Evolutionary conservation across 2,113 vertebrate genomes (phyloP), one percentile per base, ranked within the genome.

Genomic region (Rhinopomastus cyanomelas): DNA sequence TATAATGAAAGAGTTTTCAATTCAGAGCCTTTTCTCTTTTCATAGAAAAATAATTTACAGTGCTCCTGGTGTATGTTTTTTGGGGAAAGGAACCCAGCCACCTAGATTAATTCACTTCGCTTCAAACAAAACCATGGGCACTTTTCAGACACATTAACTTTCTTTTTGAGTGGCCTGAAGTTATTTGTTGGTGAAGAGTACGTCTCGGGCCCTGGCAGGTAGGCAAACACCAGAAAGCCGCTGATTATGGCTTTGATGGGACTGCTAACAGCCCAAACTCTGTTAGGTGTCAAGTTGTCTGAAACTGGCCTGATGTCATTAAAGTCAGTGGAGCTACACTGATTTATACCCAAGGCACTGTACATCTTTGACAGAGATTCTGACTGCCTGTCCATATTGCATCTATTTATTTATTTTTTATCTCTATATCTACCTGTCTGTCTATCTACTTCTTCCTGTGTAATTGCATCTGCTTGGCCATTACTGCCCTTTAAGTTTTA

Each of bases 241-340:
- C 89, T 90, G 85, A 91, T 92, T 18, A 73, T 89, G 76, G 67
- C 66, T 88, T 92, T 88, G 92, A 79, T 88, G 83, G 86, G 73
- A 86, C 65, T 53, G 53, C 90, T 88, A 96, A 93, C 77, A 83
- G 82, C 85, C 79, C 82, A 44, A 67, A 73, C 25, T 5, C 34
- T 56, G 68, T 21, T 71, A 10, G 11, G 73, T 90, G 88, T 88
- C 90, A 89, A 77, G 74, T 67, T 37, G 12, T 80, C 89, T 77
- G 53, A 36, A 46, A 80, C 29, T 83, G 81, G 67, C 74, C 89
- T 10, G 4, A 15, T 93, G 89, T 85, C 90, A 81, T 37, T 89
- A 81, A 37, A 95, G 90, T 62, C 95, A 91, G 77, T 91, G 92
- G 80, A 96, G 80, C 93, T 89, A 89, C 89, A 72, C 93, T 92